Percentiles rank a stretch among this genome's conserved stretches.
phyloP scores from a whole-genome alignment of 2,113 vertebrate species.

The Phaethornis superciliosus region DNA sequence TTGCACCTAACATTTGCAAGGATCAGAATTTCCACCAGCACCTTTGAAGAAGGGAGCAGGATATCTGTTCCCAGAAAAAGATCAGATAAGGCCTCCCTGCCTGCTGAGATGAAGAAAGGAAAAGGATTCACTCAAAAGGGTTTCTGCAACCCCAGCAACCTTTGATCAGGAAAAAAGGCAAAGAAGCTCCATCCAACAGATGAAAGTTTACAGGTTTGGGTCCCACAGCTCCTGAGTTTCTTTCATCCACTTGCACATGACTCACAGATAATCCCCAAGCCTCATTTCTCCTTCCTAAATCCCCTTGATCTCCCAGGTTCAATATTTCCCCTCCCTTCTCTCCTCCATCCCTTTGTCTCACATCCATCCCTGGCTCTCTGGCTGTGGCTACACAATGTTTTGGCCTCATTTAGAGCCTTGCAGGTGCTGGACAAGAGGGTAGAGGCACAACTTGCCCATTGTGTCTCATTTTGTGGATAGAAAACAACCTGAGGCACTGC shows the following conservation, averaged over 20 bases:
- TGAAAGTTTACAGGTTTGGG: fast-evolving
- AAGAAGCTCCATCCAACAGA: background rate
- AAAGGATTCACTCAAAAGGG: background rate
- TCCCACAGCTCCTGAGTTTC: background rate
- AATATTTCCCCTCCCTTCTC: background rate
- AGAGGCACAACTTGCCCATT: background rate
- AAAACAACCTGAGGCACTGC: background rate
- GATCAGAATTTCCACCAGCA: background rate
- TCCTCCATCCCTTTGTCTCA: background rate
- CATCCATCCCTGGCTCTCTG: background rate
- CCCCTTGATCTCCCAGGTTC: background rate
- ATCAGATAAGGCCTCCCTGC: background rate
- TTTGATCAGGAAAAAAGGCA: background rate
- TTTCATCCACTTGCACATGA: background rate
- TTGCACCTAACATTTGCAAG: background rate
- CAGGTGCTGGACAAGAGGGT: background rate
- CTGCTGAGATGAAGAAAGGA: background rate
- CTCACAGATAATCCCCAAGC: background rate
- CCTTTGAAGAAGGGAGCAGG: background rate
- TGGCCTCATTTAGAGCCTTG: background rate
- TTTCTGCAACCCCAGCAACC: background rate
- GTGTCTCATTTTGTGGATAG: background rate
- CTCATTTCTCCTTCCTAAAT: background rate
- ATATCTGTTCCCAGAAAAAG: background rate
- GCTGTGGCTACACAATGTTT: background rate